Evolutionary conservation across 37 sponge, comb jelly and placozoan genomes (phyloP), one percentile per base, ranked within the genome.

Genomic region (Chondrosia reniformis): DNA sequence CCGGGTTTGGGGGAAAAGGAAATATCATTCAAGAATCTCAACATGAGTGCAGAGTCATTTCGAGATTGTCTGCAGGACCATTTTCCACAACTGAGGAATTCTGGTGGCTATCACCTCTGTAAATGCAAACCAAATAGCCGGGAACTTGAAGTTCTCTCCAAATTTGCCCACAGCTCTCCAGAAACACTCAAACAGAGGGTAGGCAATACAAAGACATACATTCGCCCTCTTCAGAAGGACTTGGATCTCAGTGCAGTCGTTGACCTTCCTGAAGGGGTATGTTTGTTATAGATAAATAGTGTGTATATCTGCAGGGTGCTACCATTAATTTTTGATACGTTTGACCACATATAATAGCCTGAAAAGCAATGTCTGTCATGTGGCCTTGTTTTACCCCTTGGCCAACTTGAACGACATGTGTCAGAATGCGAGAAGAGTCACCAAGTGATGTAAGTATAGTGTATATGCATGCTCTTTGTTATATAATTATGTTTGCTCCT

Each of bases 1-100:
- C 81, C 87, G 32, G 87, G 81, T 8, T 41, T 86, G 52, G 87
- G 87, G 12, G 87, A 76, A 33, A 80, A 86, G 55, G 77, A 69
- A 32, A 80, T 86, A 33, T 75, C 6, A 38, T 84, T 84, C 46
- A 24, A 38, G 13, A 21, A 25, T 52, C 33, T 84, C 15, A 38
- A 78, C 58, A 8, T 55, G 4, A 39, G 24, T 46, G 67, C 76
- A 10, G 67, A 74, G 27, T 65, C 80, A 25, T 86, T 86, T 76
- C 33, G 73, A 28, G 81, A 80, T 67, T 22, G 75, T 44, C n/a
- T 86, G 45, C 67, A 28, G 0, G 59, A 38, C 17, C 49, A 34
- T 8, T 86, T 54, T 80, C 74, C 74, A 9, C 56, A 80, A 39
- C 71, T 80, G 39, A 2, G 7, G 24, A 38, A 67, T 46, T 10